Conservation (phyloP, 2,113 vertebrate genomes). For the Lepus americanus region DNA sequence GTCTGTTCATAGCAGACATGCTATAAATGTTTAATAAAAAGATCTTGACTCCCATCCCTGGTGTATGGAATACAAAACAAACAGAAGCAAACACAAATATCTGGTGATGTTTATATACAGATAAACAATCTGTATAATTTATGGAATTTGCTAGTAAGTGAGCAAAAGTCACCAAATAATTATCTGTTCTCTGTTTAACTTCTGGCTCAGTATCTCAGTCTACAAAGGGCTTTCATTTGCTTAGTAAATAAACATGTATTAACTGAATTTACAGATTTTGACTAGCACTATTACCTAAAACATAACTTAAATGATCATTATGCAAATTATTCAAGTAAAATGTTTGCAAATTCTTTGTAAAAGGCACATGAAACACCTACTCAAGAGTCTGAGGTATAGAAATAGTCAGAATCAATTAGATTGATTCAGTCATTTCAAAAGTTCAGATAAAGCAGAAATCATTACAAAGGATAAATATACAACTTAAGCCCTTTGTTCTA, state of each 20-base stretch:
- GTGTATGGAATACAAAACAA: constrained; percentile 66
- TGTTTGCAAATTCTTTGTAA: neutral
- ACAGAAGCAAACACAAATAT: constrained; percentile 59
- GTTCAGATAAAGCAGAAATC: neutral
- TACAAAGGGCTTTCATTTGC: constrained; percentile 7
- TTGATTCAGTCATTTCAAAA: neutral
- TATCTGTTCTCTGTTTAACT: constrained; percentile 45
- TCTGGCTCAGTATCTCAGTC: constrained; percentile 48
- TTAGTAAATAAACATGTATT: constrained; percentile 50
- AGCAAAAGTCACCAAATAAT: constrained; percentile 61
- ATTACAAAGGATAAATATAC: neutral
- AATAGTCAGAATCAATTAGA: neutral
- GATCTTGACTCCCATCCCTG: constrained; percentile 25
- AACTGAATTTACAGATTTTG: constrained; percentile 51
- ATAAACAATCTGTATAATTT: constrained; percentile 72
- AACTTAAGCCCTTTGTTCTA: neutral
- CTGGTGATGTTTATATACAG: constrained; percentile 46
- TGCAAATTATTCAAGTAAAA: neutral
- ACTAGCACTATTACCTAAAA: constrained; percentile 7
- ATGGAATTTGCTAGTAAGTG: constrained; percentile 42
- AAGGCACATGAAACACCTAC: neutral
- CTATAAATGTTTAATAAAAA: constrained; percentile 58
- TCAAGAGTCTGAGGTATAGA: neutral
- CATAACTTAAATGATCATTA: constrained; percentile 20
- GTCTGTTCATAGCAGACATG: neutral